These are phyloP conservation scores for Sabatieria punctata DNA, from an alignment of 2,888 invertebrate genomes.

Conservation along the genomic window DNA sequence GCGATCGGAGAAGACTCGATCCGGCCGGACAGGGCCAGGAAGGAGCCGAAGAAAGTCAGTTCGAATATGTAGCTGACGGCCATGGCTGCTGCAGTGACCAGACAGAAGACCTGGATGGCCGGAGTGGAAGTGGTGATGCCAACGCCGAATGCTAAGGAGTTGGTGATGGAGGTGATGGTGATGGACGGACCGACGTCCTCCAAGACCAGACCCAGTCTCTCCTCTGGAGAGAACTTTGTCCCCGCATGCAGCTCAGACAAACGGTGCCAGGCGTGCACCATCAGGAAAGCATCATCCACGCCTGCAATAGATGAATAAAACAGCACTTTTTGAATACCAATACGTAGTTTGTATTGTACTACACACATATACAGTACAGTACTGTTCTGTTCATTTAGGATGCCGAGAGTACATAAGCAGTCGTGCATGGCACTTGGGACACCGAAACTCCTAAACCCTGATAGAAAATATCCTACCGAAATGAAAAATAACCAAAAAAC, in stretches of 20 bases:
- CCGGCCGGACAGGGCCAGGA: background rate
- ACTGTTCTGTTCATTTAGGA: background rate
- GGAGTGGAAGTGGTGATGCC: conserved; percentile 11
- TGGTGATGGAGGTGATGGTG: too few species aligned
- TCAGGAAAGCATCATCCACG: conserved; percentile 14
- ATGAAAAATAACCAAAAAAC: too few species aligned
- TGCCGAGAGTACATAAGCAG: background rate
- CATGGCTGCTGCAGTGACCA: conserved; percentile 12
- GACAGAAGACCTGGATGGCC: conserved; percentile 13
- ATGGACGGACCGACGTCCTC: conserved; percentile 13
- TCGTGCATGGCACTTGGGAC: too few species aligned
- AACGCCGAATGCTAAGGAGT: conserved; percentile 13
- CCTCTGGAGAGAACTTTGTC: background rate
- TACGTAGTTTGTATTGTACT: background rate
- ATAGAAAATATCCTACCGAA: too few species aligned
- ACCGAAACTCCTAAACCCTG: too few species aligned
- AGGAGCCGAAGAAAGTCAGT: background rate
- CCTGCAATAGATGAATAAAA: too few species aligned
- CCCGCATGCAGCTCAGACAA: background rate
- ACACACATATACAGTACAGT: background rate
- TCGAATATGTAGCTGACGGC: conserved; percentile 13
- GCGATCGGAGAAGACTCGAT: too few species aligned
- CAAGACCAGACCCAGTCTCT: background rate
- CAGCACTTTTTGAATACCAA: too few species aligned
- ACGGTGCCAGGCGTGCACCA: conserved; percentile 12